Conservation (phyloP, 2,888 invertebrate genomes). For the Melinaea marsaeus region DNA sequence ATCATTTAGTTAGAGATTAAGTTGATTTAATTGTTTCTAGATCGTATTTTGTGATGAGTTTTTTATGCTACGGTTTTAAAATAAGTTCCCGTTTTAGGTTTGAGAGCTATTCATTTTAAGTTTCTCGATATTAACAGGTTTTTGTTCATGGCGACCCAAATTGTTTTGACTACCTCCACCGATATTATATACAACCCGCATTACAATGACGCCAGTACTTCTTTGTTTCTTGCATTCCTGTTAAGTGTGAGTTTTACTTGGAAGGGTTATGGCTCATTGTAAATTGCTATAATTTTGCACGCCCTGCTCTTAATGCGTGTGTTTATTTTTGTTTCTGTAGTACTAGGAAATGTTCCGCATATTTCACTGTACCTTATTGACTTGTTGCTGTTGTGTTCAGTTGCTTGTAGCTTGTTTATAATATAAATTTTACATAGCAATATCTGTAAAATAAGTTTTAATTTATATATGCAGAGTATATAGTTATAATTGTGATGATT, state of each 20-base stretch:
- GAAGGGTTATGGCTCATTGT: slow-evolving; percentile 44
- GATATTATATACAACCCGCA: slow-evolving; percentile 45
- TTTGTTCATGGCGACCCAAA: slow-evolving; percentile 20
- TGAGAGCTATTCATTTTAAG: no score
- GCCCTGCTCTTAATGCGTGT: slow-evolving; percentile 36
- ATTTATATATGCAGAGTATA: no score
- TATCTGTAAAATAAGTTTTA: no score
- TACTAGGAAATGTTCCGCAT: slow-evolving; percentile 15
- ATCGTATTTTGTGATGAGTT: no score
- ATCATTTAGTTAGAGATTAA: background rate
- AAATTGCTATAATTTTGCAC: slow-evolving; percentile 49
- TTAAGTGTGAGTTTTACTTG: slow-evolving; percentile 49
- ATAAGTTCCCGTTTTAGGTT: no score
- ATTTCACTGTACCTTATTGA: slow-evolving; percentile 2
- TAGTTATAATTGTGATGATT: background rate
- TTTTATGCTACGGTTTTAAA: no score
- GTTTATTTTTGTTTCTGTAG: slow-evolving; percentile 35
- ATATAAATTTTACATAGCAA: no score
- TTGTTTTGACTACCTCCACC: slow-evolving; percentile 40
- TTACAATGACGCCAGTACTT: slow-evolving; percentile 52
- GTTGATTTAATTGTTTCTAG: background rate
- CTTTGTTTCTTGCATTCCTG: slow-evolving; percentile 46
- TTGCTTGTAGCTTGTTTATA: no score
- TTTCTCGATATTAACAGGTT: no score
- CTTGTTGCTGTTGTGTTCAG: background rate